These are phyloP conservation scores for Cetonia aurata DNA, from an alignment of 2,888 invertebrate genomes.

Conservation along the genomic window DNA sequence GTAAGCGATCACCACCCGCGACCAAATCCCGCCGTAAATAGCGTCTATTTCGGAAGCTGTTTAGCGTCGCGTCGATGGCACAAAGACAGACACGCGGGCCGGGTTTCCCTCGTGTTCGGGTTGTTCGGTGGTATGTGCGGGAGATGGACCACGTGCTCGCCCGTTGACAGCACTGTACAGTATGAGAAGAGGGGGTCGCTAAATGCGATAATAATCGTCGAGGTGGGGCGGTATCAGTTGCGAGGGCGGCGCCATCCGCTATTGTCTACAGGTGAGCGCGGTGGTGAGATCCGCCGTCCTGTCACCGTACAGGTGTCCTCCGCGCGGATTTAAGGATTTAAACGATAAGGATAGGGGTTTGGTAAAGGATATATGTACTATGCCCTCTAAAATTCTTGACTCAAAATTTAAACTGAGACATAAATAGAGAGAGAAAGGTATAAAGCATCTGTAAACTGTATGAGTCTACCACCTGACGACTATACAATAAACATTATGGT, in stretches of 20 bases:
- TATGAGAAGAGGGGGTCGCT: constrained; percentile 61
- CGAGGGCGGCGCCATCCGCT: constrained; percentile 52
- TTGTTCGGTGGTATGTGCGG: constrained; percentile 22
- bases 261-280: constrained; percentile 62
- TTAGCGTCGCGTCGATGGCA: neutral
- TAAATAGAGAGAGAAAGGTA: too few relatives aligned
- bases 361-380: neutral
- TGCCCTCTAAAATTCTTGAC: too few relatives aligned
- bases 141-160: constrained; percentile 60
- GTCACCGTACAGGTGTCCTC: constrained; percentile 49
- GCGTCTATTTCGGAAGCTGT: neutral
- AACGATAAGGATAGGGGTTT: constrained; percentile 11
- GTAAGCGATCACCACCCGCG: constrained; percentile 1
- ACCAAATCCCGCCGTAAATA: constrained; percentile 2
- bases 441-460: too few relatives aligned
- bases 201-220: constrained; percentile 65
- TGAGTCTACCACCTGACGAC: too few relatives aligned
- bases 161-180: constrained; percentile 61
- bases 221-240: constrained; percentile 58
- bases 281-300: constrained; percentile 44
- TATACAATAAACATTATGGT: too few relatives aligned
- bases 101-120: constrained; percentile 2
- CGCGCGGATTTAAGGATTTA: constrained; percentile 46
- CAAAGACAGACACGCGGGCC: constrained; percentile 1
- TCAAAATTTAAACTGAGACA: too few relatives aligned